Conservation (phyloP, 2,888 invertebrate species). For the Dichetophora obliterata region DNA sequence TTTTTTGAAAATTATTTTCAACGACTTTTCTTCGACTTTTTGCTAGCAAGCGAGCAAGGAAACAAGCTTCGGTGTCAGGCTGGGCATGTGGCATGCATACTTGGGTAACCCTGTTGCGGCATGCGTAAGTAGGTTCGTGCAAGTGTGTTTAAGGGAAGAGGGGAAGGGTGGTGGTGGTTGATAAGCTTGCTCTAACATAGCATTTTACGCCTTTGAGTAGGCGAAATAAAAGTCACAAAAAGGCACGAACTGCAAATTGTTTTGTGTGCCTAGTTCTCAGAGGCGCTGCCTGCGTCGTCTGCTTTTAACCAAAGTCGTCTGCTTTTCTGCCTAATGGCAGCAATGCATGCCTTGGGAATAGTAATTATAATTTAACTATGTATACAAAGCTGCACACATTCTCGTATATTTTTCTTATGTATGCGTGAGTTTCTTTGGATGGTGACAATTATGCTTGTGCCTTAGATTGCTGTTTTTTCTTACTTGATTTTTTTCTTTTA, state of each 20-base stretch:
- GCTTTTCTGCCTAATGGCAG: not conserved
- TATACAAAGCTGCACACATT: not conserved
- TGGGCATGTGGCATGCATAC: not conserved
- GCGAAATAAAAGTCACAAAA: conserved; percentile 24
- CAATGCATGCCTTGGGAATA: conserved; percentile 14
- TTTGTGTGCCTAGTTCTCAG: conserved; percentile 15
- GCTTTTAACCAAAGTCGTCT: not conserved
- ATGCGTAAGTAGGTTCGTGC: not conserved
- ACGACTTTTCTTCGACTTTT: not conserved
- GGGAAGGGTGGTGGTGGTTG: not conserved
- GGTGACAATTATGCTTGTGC: conserved; percentile 24
- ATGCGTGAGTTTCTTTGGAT: conserved; percentile 1
- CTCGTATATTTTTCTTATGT: not conserved
- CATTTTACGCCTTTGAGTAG: conserved; percentile 4
- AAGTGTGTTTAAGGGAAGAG: not conserved
- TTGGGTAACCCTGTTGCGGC: not conserved
- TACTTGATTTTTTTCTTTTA: not conserved
- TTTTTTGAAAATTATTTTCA: conserved; percentile 9
- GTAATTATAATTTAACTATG: conserved; percentile 17
- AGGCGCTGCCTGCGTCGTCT: not conserved
- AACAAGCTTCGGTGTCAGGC: not conserved
- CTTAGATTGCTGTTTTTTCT: not conserved
- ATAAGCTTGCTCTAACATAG: not conserved
- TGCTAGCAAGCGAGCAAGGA: too few relatives aligned
- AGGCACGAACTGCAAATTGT: conserved; percentile 40